Evolutionary conservation across 2,797 vertebrate species (phyloP), one percentile per base, ranked within the genome.

Genomic region (Crenichthys baileyi): DNA sequence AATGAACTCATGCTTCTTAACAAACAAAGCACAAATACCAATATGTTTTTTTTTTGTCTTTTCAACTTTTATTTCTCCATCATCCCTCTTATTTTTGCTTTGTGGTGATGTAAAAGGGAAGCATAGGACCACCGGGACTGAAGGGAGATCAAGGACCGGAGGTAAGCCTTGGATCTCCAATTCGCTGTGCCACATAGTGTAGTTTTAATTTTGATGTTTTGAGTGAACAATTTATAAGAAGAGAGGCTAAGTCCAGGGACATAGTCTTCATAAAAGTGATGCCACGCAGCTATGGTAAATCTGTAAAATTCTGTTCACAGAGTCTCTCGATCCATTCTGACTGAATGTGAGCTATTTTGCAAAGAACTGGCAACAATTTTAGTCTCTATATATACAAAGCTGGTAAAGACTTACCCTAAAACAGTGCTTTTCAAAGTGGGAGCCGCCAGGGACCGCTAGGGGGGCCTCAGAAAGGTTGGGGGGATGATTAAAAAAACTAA

Each of bases 111-210:
- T 84, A 74, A 92, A 89, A 95, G 94, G 98, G 98, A 93, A 93
- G 92, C 72, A 85, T 89, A 31, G 97, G 98, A 75, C 90, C 91
- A n/a, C 94, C 96, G 26, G 98, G 98, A 79, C 90, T 93, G 70
- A 88, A 48, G 82, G 98, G 97, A 93, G 95, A 92, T 89, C 95
- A 95, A 89, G 98, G 98, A 87, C 81, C 91, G 86, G 93, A 96
- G 95, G 97, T 98, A 93, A 81, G 89, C 67, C 44, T 76, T 78
- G 24, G 73, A 77, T 72, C 48, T 83, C 24, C 26, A 68, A 31
- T 73, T 63, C 73, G 29, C 72, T 72, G 5, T 80, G 60, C 41
- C 20, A 20, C 51, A 68, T 48, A 56, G 36, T 60, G 26, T 6
- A 46, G 18, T 31, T 85, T 48, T 67, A 68, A 83, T 0, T 3